Base-by-base conservation (phyloP, 2,888 invertebrate genomes). In the Oxytorus armatus region DNA sequence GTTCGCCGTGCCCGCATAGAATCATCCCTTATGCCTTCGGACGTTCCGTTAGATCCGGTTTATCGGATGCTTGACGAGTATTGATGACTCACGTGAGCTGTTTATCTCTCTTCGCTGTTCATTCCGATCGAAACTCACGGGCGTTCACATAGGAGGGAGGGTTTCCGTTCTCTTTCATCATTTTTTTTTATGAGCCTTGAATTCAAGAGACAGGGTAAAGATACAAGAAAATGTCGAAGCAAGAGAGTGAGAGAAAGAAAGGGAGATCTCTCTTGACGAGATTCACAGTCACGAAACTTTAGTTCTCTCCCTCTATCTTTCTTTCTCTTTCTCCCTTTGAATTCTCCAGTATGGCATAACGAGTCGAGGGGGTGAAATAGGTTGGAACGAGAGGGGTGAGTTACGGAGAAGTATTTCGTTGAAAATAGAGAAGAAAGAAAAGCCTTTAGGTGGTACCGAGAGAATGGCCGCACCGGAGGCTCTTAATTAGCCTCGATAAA, bases 1-100 rank as follows among this genome's bases (percentile, higher is more conserved):
- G 49, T 29, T 33, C 59, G 42, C 53, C n/a, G 23, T 42, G 49
- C 53, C 57, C 47, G 63, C 55, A n/a, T n/a, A 53, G 53, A 75
- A 76, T 63, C 66, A 57, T 76, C 75, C 73, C 72, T 82, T 65
- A 55, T 14, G 16, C 25, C 51, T 57, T 25, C 42, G 57, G 59
- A 61, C 65, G 63, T 63, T 61, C 75, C 42, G n/a, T 74, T 44
- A 59, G 77, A 76, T 61, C 74, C 77, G 82, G 59, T 81, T 83
- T 84, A 85, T 84, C 83, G 78, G 73, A 53, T 73, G 55, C 76
- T 84, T 85, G 85, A 86, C 85, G 85, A 83, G 81, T 85, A 86
- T 85, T 86, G 85, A 85, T 86, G 86, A 85, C 83, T 66, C n/a
- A 44, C 57, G 61, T 63, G 70, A 42, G 53, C 21, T 36, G 69